Evolutionary conservation across 2,113 vertebrate species (phyloP).

Genomic region (Hemichromis elongatus): DNA sequence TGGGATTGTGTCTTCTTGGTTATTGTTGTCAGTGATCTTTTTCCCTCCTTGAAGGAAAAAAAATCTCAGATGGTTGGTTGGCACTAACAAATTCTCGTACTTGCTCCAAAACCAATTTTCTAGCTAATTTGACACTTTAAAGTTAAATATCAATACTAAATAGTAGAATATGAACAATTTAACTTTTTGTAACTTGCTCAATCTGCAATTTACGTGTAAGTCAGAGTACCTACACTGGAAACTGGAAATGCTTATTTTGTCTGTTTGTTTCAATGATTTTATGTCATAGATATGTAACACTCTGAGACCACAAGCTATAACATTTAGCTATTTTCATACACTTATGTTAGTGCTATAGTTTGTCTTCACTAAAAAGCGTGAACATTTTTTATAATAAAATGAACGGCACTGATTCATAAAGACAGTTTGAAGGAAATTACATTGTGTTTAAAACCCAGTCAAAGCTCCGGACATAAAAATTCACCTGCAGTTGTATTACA

Average conservation of each 20-base stretch:
- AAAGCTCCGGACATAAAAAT: constrained; percentile 31
- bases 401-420: constrained; percentile 33
- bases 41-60: neutral
- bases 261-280: neutral
- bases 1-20: constrained; percentile 14
- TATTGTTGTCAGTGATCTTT: constrained; percentile 33
- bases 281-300: neutral
- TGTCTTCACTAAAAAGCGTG: constrained; percentile 13
- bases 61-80: neutral
- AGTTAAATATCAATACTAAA: neutral
- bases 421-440: constrained; percentile 51
- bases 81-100: neutral
- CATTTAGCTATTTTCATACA: constrained; percentile 9
- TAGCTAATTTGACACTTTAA: neutral
- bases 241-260: neutral
- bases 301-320: neutral
- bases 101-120: neutral
- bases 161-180: neutral
- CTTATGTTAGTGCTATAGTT: neutral
- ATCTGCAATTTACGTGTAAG: neutral
- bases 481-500: neutral
- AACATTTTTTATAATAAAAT: constrained; percentile 34
- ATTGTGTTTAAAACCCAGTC: constrained; percentile 37
- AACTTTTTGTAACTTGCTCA: neutral
- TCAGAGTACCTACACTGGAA: neutral